Base-by-base conservation (phyloP, 2,888 invertebrate species). In the Dichetophora obliterata region DNA sequence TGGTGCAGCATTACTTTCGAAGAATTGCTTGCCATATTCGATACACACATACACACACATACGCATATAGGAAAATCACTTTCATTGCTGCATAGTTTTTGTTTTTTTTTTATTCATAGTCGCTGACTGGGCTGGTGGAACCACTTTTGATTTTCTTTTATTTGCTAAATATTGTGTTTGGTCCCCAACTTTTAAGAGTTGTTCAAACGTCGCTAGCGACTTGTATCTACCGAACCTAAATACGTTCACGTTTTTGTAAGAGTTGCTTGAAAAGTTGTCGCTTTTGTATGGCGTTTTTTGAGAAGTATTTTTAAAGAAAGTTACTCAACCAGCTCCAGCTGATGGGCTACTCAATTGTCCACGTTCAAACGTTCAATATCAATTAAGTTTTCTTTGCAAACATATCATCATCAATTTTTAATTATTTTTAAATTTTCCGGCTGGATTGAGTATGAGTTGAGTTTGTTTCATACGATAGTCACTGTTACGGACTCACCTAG, bases 81-180 rank as follows among this genome's bases (percentile, higher is more conserved):
- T 74, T 74, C 74, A 74, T 74, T 74, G 66, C 50, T 37, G 50
- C 50, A 50, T 57, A 71, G 59, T 2, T 5, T 57, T 59, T 27
- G n/a, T n/a, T 27, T 59, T 59, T 59, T 59, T 14, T 24, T 27
- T 27, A 27, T 4, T 66, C 37, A 37, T 27, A 48, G 61, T 72
- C 11, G 72, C 27, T 34, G 43, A 2, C 43, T 43, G 57, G 22
- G 71, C 37, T 71, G 71, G 63, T 72, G 81, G 83, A 79, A 84
- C 83, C 82, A 85, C 81, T 82, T 83, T 78, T 77, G 59, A 24
- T 54, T 16, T 63, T 34, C 16, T 72, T 52, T 24, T 52, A 27
- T 57, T 57, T 59, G 50, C 34, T 66, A 19, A 22, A 9, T 66
- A n/a, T 75, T 43, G 43, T 48, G 11, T 50, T 63, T 74, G 5